Evolutionary conservation across 2,888 invertebrate genomes (phyloP).

Genomic region (Dascillus cervinus): DNA sequence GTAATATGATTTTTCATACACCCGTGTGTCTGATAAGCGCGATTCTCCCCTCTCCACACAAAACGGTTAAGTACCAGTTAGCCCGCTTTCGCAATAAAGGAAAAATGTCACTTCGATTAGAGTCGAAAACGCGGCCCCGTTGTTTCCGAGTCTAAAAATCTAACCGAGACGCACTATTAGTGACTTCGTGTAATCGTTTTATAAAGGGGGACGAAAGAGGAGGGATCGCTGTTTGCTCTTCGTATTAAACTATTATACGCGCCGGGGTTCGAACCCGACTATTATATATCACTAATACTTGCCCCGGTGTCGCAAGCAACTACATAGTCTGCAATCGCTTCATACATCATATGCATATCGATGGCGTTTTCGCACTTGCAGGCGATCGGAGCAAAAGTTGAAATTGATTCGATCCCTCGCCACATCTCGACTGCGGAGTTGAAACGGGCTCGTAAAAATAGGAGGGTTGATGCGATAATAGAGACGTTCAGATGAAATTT

Average conservation of each 20-base stretch:
- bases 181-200: slow-evolving; percentile 18
- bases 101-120: no score
- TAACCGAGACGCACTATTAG: slow-evolving; percentile 6
- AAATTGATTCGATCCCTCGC: no score
- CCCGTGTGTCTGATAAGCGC: slow-evolving; percentile 15
- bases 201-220: slow-evolving; percentile 14
- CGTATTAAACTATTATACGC: slow-evolving; percentile 24
- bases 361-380: slow-evolving; percentile 15
- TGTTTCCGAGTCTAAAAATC: slow-evolving; percentile 2
- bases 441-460: slow-evolving; percentile 22
- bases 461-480: slow-evolving; percentile 34
- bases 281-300: slow-evolving; percentile 22
- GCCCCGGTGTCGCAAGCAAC: slow-evolving; percentile 14
- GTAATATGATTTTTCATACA: slow-evolving; percentile 24
- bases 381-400: slow-evolving; percentile 7
- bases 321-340: slow-evolving; percentile 12
- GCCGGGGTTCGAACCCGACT: slow-evolving; percentile 15
- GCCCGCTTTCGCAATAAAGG: not conserved
- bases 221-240: slow-evolving; percentile 13
- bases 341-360: slow-evolving; percentile 6
- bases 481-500: slow-evolving; percentile 37
- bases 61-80: slow-evolving; percentile 3
- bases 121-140: no score
- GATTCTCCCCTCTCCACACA: slow-evolving; percentile 3
- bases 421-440: slow-evolving; percentile 15